Base-by-base conservation (phyloP, 2,797 vertebrate genomes). In the Gallinago solitaria region DNA sequence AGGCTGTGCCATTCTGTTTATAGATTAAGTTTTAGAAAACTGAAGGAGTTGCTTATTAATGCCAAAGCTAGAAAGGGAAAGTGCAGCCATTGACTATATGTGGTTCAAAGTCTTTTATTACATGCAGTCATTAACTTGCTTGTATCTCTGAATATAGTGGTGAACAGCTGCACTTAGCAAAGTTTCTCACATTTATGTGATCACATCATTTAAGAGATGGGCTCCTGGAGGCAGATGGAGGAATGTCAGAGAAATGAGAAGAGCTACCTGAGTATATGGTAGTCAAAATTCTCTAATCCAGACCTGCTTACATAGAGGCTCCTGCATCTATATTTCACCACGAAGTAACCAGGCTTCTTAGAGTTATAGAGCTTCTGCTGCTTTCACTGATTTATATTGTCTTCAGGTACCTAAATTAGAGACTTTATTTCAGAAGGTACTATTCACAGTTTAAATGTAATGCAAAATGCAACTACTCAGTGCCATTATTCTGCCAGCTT, bases 11-110 rank as follows among this genome's bases (percentile, higher is more conserved):
- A 74, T 89, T 93, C 89, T 2, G 13, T 87, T 92, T 90, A 79
- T 68, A 91, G 90, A 95, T 95, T 77, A 89, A 61, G 60, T 94
- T 93, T 48, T 63, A 33, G 69, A 91, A 93, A 87, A 87, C 35
- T n/a, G 16, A n/a, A 80, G 57, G 73, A 77, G 45, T 74, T 95
- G 86, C 43, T 65, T 90, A 63, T 69, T 90, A 53, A 82, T 47
- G 43, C 56, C 27, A 70, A 74, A 89, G 71, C 63, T 79, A 53
- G 70, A 94, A 96, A 45, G 60, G 63, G 59, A 77, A 80, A 95
- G 56, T 3, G 17, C 17, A 83, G 60, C 35, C 68, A 61, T 16
- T 76, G 86, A 54, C 67, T 91, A 3, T 43, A 47, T 25, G 33
- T 74, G 50, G 60, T 84, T 94, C 37, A 80, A 63, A 71, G 5